Percentiles rank a stretch among this genome's conserved stretches.
Conservation (phyloP, 2,888 invertebrate genomes). For the Drosophila borealis region DNA sequence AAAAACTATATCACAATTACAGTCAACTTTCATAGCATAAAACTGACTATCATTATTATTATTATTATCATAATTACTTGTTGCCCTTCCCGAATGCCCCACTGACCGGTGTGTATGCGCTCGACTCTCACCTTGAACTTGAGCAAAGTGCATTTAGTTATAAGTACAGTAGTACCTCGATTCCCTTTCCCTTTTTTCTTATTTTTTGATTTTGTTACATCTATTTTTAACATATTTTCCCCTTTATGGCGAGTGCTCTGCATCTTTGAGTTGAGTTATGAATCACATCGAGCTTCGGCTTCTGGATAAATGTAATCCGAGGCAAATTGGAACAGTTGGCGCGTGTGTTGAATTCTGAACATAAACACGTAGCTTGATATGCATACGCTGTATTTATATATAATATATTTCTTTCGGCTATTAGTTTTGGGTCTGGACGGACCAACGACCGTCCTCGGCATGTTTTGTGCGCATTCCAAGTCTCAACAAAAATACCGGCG, state of each 20-base stretch:
- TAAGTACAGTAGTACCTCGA: conserved; percentile 13
- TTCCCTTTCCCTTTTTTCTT: conserved; percentile 59
- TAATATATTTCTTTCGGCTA: conserved; percentile 16
- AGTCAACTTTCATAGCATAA: conserved; percentile 1
- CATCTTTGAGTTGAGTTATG: conserved; percentile 38
- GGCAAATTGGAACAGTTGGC: conserved; percentile 38
- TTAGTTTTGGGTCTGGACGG: conserved; percentile 33
- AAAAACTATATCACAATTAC: conserved; percentile 9
- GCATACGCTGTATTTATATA: conserved; percentile 14
- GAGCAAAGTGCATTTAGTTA: conserved; percentile 37
- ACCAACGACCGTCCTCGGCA: conserved; percentile 77
- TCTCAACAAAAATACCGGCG: conserved; percentile 17
- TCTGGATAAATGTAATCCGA: conserved; percentile 40
- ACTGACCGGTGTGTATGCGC: neutral
- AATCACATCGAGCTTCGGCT: conserved; percentile 25
- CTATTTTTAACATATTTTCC: too few species aligned
- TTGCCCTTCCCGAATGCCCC: conserved; percentile 20
- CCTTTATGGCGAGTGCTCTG: conserved; percentile 9
- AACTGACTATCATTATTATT: conserved; percentile 4
- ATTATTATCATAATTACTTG: conserved; percentile 11
- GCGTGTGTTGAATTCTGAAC: conserved; percentile 62
- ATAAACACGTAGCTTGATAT: conserved; percentile 38
- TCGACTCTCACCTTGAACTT: conserved; percentile 63
- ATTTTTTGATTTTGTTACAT: neutral
- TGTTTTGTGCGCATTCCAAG: conserved; percentile 45